These are phyloP conservation scores for Zaprionus gabonicus DNA, from an alignment of 1,140 invertebrate species.

Conservation along the genomic window DNA sequence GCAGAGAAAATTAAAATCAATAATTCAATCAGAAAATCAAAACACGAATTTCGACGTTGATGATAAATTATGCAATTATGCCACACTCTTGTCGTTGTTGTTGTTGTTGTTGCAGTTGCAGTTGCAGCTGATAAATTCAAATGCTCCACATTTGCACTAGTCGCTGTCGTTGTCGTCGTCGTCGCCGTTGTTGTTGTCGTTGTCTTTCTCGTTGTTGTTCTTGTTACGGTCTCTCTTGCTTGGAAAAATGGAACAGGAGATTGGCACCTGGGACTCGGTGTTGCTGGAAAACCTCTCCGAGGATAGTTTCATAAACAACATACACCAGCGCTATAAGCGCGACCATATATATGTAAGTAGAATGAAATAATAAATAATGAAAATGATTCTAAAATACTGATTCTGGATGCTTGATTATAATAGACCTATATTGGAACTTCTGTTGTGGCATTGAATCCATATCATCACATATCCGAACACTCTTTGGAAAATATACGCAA, in stretches of 20 bases:
- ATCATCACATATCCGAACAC: slow-evolving; percentile 90
- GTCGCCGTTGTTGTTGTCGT: slow-evolving; percentile 47
- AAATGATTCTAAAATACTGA: background rate
- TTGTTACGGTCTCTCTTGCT: slow-evolving; percentile 30
- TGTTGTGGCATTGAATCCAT: slow-evolving; percentile 91
- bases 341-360: slow-evolving; percentile 91
- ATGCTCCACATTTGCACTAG: slow-evolving; percentile 15
- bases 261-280: slow-evolving; percentile 91
- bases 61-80: slow-evolving; percentile 78
- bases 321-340: slow-evolving; percentile 90
- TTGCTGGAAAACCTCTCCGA: slow-evolving; percentile 90
- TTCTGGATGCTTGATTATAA: slow-evolving; percentile 59
- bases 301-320: slow-evolving; percentile 90
- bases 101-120: slow-evolving; percentile 15
- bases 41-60: slow-evolving; percentile 66
- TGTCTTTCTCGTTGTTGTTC: slow-evolving; percentile 33
- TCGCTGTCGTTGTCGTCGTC: slow-evolving; percentile 12
- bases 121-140: slow-evolving; percentile 15
- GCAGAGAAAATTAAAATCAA: slow-evolving; percentile 77
- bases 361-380: background rate
- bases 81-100: slow-evolving; percentile 26
- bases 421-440: slow-evolving; percentile 92
- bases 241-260: slow-evolving; percentile 81
- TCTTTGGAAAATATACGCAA: slow-evolving; percentile 90
- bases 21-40: slow-evolving; percentile 82